Percentiles rank a stretch among this genome's conserved stretches.
These are phyloP conservation scores for Myotis findleyi DNA, from an alignment of 2,797 vertebrate species.

Conservation along the genomic window DNA sequence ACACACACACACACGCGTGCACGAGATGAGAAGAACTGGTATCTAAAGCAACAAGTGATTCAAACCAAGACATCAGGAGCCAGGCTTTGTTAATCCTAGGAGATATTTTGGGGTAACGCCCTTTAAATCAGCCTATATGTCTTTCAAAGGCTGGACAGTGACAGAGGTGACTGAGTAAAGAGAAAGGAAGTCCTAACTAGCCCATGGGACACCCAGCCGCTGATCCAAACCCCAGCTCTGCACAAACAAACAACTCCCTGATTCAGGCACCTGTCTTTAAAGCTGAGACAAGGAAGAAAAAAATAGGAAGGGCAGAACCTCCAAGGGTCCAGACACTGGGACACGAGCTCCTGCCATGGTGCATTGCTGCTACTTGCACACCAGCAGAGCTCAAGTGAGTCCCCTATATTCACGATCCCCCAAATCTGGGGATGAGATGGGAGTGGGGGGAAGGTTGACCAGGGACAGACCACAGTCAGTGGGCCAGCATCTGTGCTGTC, in stretches of 20 bases:
- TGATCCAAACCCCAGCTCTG: not conserved
- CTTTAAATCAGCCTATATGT: not conserved
- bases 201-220: not conserved
- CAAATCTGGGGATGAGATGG: not conserved
- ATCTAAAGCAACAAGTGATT: not conserved
- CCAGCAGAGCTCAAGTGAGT: not conserved
- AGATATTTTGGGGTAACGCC: not conserved
- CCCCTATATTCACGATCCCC: not conserved
- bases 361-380: not conserved
- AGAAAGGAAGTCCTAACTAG: not conserved
- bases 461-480: not conserved
- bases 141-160: not conserved
- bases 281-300: not conserved
- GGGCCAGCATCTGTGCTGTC: not conserved
- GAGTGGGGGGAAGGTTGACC: not conserved
- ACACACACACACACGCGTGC: not conserved
- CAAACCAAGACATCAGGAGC: not conserved
- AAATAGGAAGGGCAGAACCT: not conserved
- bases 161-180: not conserved
- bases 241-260: not conserved
- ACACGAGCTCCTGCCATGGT: not conserved
- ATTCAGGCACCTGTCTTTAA: not conserved
- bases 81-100: not conserved
- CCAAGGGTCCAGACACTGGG: not conserved
- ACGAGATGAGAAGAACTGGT: fast-evolving